Evolutionary conservation across 2,797 vertebrate species (phyloP), one percentile per base, ranked within the genome.

Genomic region (Coregonus sp.): DNA sequence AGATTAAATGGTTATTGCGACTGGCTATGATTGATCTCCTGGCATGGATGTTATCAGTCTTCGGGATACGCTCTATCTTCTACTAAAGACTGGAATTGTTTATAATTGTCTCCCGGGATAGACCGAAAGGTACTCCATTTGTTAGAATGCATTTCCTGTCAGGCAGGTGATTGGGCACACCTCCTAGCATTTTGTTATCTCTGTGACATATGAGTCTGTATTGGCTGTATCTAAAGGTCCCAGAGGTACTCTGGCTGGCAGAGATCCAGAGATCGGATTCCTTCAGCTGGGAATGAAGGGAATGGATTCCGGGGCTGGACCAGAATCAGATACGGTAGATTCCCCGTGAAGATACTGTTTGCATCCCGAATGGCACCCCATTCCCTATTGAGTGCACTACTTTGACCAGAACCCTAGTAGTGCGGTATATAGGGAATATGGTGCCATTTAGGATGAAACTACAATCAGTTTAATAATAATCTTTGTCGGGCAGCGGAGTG

Each of bases 171-270:
- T 7, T 40, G 68, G 33, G 68, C 31, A 16, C 33, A 29, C 16
- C 12, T 68, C 16, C 68, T 37, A 4, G 7, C 35, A 33, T 14
- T 47, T 29, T 25, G 73, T 5, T 75, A 69, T 18, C 68, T 37
- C 14, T 67, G 50, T 78, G 77, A 81, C 67, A 71, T 50, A 77
- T 68, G 59, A 66, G 50, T 16, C 61, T 37, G 2, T 33, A 33
- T 33, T 33, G 31, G 31, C 31, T 33, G 18, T 16, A 70, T 72
- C 59, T 56, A 31, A 68, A 16, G 31, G 31, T 29, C 29, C 66
- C 56, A 29, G 29, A 63, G 63, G 37, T 6, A 25, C 25, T 59
- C 61, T 69, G 54, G 61, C 20, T 71, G 31, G 31, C 2, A 33
- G 14, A 51, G 70, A 56, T 33, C 67, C 69, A 75, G 61, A 67